Evolutionary conservation across 2,888 invertebrate species (phyloP).

Genomic region (Notocelia uddmanniana): DNA sequence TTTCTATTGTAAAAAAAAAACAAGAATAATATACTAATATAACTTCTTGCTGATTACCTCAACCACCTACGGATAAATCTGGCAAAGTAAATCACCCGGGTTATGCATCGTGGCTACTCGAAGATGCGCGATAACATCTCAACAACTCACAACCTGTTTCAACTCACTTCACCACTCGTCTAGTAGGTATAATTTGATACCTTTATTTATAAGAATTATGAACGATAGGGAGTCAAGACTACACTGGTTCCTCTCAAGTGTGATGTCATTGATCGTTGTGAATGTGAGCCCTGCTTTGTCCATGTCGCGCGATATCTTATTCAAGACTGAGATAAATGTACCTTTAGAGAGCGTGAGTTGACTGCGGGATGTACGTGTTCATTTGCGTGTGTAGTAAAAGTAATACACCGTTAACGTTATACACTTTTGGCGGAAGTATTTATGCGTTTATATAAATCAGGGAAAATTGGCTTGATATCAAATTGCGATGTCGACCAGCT

Average conservation of each 20-base stretch:
- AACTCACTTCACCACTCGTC: neutral
- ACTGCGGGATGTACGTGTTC: conserved; percentile 48
- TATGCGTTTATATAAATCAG: neutral
- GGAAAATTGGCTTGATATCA: neutral
- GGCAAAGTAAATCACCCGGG: conserved; percentile 35
- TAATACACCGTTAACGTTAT: conserved; percentile 30
- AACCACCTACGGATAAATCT: conserved; percentile 4
- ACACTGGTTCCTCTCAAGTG: neutral
- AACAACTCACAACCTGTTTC: neutral
- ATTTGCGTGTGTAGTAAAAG: conserved; percentile 43
- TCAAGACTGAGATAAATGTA: conserved; percentile 63
- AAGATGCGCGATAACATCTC: conserved; percentile 61
- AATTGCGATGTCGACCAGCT: neutral
- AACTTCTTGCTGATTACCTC: conserved; percentile 6
- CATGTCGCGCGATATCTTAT: conserved; percentile 57
- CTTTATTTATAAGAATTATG: neutral
- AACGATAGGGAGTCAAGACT: neutral
- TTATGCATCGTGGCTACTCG: conserved; percentile 46
- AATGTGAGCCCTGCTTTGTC: conserved; percentile 58
- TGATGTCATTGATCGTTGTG: neutral
- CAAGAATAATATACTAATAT: too few relatives aligned
- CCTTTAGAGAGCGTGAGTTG: conserved; percentile 59
- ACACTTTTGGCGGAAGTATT: neutral
- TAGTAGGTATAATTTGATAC: neutral
- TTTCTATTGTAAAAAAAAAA: too few relatives aligned